These are phyloP conservation scores for Upupa epops DNA, from an alignment of 2,113 vertebrate genomes.

Conservation along the genomic window DNA sequence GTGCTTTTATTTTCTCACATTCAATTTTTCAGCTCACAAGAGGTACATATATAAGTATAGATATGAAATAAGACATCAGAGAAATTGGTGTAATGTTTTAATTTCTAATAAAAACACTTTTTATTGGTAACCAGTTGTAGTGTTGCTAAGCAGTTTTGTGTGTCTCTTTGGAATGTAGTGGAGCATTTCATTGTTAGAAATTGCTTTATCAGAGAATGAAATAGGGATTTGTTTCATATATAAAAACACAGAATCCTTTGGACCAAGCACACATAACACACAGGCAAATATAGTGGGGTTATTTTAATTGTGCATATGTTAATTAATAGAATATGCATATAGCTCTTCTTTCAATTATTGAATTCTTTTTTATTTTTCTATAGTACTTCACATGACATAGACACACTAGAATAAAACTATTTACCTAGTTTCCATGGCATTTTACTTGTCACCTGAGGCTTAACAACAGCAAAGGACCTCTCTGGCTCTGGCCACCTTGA, in stretches of 20 bases:
- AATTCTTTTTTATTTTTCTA: background rate
- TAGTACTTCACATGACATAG: background rate
- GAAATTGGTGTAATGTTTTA: background rate
- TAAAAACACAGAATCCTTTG: background rate
- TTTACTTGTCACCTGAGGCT: background rate
- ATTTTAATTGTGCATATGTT: background rate
- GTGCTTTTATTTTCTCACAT: background rate
- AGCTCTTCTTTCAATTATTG: no score
- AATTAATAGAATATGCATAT: background rate
- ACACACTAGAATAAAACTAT: background rate
- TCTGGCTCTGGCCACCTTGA: background rate
- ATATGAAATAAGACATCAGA: background rate
- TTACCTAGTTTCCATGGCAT: background rate
- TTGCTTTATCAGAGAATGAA: background rate
- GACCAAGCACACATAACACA: background rate
- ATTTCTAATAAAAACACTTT: background rate
- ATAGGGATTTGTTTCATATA: background rate
- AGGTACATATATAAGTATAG: background rate
- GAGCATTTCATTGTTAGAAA: background rate
- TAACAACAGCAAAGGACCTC: background rate
- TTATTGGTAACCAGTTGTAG: background rate
- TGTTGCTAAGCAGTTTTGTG: background rate
- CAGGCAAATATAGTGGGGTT: accelerated
- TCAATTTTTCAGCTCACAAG: background rate
- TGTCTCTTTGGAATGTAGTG: background rate